Evolutionary conservation across 2,797 vertebrate genomes (phyloP).

Genomic region (Danio jaintianensis): DNA sequence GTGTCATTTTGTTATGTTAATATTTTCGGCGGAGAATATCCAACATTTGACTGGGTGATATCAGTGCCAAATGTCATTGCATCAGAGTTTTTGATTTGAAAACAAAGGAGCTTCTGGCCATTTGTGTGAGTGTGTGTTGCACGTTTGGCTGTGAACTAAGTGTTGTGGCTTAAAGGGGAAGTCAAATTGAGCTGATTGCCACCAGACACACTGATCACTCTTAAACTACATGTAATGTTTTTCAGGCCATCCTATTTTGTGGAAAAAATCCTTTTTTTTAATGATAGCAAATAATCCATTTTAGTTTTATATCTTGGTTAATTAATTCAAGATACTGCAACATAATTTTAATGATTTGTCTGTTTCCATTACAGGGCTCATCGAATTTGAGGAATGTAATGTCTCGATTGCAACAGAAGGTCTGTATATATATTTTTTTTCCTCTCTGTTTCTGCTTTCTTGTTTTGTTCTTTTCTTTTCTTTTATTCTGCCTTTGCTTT

Average conservation of each 20-base stretch:
- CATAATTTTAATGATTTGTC: constrained; percentile 61
- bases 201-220: constrained; percentile 1
- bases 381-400: constrained; percentile 98
- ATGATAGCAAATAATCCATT: too few relatives aligned
- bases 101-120: constrained; percentile 31
- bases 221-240: neutral
- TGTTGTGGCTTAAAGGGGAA: neutral
- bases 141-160: constrained; percentile 6
- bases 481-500: neutral
- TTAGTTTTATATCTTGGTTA: constrained; percentile 18
- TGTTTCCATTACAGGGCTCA: constrained; percentile 81
- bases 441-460: neutral
- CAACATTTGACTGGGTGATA: neutral
- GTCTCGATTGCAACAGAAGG: constrained; percentile 90
- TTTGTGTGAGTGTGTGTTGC: constrained; percentile 9
- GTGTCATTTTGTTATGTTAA: neutral
- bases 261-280: too few relatives aligned
- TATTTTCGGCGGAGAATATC: neutral
- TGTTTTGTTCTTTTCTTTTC: too few relatives aligned
- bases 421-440: constrained; percentile 63
- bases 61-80: neutral
- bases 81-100: constrained; percentile 25
- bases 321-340: neutral
- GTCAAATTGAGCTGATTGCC: constrained; percentile 8
- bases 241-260: too few relatives aligned